Percentiles rank a stretch among this genome's conserved stretches.
Conservation (phyloP, 2,113 vertebrate genomes). For the Sarotherodon lohbergeri region DNA sequence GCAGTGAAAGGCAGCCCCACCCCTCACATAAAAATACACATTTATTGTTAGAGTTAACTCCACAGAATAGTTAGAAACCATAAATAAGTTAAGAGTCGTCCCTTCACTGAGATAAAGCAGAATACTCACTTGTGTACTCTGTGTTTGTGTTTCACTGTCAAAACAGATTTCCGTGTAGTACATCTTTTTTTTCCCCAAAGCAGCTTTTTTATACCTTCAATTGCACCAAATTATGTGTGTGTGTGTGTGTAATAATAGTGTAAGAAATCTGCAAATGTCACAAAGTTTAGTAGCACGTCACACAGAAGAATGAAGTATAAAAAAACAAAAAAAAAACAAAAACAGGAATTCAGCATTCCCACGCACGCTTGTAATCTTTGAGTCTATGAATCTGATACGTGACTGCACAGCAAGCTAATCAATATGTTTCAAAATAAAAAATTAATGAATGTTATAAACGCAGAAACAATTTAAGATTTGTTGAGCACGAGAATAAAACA, state of each 20-base stretch:
- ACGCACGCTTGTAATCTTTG: neutral
- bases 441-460: neutral
- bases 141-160: neutral
- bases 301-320: neutral
- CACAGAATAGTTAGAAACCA: constrained; percentile 20
- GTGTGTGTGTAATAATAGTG: neutral
- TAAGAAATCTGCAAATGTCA: neutral
- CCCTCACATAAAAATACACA: constrained; percentile 1
- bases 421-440: neutral
- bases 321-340: neutral
- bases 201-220: neutral
- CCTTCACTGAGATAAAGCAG: constrained; percentile 25
- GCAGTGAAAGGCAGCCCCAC: constrained; percentile 1
- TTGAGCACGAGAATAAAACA: neutral
- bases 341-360: neutral
- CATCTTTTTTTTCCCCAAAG: neutral
- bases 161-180: neutral
- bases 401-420: neutral
- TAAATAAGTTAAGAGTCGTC: constrained; percentile 4
- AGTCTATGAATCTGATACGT: neutral
- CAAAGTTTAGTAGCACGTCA: neutral
- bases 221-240: neutral
- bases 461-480: neutral
- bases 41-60: neutral
- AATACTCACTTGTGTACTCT: constrained; percentile 2